These are phyloP conservation scores for Caenorhabditis uteleia DNA, from an alignment of 2,888 invertebrate genomes.

Conservation along the genomic window DNA sequence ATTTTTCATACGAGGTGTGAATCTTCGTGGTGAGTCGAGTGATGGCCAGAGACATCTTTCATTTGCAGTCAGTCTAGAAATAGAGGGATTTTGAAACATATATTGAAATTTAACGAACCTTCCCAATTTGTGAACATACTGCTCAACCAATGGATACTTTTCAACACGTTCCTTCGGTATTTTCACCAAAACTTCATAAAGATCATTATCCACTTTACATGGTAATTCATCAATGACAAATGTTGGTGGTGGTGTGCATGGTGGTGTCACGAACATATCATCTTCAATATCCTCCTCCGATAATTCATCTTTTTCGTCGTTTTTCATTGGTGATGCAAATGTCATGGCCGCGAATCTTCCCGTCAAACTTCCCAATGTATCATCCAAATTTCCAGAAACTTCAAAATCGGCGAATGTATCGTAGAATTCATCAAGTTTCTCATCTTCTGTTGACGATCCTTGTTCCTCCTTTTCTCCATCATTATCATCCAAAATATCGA, in stretches of 20 bases:
- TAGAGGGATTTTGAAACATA: too few species aligned
- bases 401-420: slow-evolving; percentile 13
- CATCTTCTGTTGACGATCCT: too few species aligned
- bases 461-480: not conserved
- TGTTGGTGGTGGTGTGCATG: slow-evolving; percentile 33
- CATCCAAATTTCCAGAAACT: slow-evolving; percentile 10
- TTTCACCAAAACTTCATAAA: slow-evolving; percentile 19
- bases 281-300: slow-evolving; percentile 16
- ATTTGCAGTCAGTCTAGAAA: too few species aligned
- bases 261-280: slow-evolving; percentile 31
- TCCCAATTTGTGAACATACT: slow-evolving; percentile 19
- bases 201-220: slow-evolving; percentile 35
- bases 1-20: too few species aligned
- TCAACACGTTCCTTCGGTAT: not conserved
- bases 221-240: slow-evolving; percentile 35
- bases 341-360: slow-evolving; percentile 26
- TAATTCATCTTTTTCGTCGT: not conserved
- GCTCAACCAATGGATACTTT: slow-evolving; percentile 4
- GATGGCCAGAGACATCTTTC: too few species aligned
- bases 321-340: slow-evolving; percentile 18
- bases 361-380: slow-evolving; percentile 22
- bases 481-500: not conserved
- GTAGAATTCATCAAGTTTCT: slow-evolving; percentile 24
- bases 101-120: too few species aligned
- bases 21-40: too few species aligned